Base-by-base conservation (phyloP, 2,797 vertebrate species). In the Pseudochirops corinnae region DNA sequence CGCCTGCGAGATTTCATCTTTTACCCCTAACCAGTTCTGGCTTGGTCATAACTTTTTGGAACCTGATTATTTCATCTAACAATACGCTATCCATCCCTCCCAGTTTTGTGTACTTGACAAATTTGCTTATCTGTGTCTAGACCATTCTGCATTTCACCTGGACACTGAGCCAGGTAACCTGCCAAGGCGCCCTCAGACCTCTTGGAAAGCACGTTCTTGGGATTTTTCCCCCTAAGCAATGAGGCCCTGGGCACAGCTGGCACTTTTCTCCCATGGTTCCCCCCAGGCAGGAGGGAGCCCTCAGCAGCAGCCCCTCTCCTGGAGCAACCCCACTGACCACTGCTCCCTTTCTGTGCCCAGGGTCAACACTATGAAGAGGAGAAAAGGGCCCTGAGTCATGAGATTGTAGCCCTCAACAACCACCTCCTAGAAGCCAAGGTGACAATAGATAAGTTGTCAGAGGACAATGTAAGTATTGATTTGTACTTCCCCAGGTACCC, bases 341-440 rank as follows among this genome's bases (percentile, higher is more conserved):
- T 96, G 95, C 29, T 55, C 94, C 94, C 52, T 46, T 96, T 98
- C 90, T 90, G 87, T 93, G 96, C 95, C 91, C 98, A 99, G 99
- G 99, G 99, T 95, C 99, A 99, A 98, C 99, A 99, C 97, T 99
- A 99, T 0, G 99, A 99, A 95, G 99, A 99, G 96, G 99, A 99
- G 98, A 99, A 99, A 98, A 99, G 99, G 95, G 99, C 99, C 16
- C 98, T 99, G 97, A 99, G 99, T 98, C 99, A 99, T 50, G 99
- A 99, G 99, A 99, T 99, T 95, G 99, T 99, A 52, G 99, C 99
- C 95, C 99, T 99, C 98, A 99, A 99, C 98, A 99, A 99, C 98
- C 99, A 99, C 98, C 99, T 99, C 97, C 99, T 99, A 99, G 99
- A 99, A 98, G 99, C 99, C 91, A 99, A 99, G 98, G 99, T 99